Percentiles rank a stretch among this genome's conserved stretches.
Evolutionary conservation across 1,140 invertebrate species (phyloP).

Genomic region (Tetragonula clypearis): DNA sequence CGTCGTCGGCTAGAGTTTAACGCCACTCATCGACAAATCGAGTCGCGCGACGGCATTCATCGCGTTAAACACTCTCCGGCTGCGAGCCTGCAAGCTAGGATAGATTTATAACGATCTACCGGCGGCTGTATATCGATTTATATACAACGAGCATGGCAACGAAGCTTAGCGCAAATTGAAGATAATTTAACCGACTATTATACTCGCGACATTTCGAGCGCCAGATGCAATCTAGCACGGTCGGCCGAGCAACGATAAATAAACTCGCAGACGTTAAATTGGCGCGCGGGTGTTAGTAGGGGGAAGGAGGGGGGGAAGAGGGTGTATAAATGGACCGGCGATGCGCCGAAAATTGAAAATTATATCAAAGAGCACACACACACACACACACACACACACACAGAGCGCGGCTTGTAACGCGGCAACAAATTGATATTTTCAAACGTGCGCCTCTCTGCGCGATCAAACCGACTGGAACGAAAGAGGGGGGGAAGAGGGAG

Average conservation of each 20-base stretch:
- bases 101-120: neutral
- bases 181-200: conserved; percentile 5
- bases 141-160: neutral
- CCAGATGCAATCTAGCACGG: conserved; percentile 4
- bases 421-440: conserved; percentile 40
- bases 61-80: neutral
- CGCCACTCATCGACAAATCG: neutral
- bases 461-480: neutral
- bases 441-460: neutral
- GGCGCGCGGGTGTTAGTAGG: neutral
- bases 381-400: too few species aligned
- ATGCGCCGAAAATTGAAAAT: conserved; percentile 31
- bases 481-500: neutral
- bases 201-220: neutral
- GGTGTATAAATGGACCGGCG: neutral
- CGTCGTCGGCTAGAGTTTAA: neutral
- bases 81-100: neutral
- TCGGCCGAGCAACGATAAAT: neutral
- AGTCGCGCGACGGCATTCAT: neutral
- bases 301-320: neutral
- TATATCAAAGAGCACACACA: conserved; percentile 10
- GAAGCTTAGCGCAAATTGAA: neutral
- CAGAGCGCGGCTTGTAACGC: neutral
- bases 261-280: conserved; percentile 20
- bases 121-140: neutral